Conservation (phyloP, 2,797 vertebrate genomes). For the Chrosomus eos region DNA sequence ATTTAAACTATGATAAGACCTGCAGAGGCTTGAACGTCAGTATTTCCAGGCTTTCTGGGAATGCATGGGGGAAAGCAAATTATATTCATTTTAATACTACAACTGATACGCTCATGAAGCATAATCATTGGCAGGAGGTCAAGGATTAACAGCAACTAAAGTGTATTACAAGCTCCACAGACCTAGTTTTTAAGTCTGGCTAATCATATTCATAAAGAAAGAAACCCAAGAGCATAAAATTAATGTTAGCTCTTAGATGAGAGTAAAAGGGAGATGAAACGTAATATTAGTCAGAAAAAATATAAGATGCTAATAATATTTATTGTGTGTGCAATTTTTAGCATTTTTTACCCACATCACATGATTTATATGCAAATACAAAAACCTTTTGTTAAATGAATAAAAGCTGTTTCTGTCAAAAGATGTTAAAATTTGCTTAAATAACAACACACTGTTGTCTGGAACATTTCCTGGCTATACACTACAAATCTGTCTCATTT, state of each 20-base stretch:
- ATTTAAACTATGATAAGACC: conserved; percentile 22
- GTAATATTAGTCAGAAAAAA: background rate
- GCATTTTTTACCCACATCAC: too few species aligned
- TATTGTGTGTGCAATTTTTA: too few species aligned
- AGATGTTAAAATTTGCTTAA: background rate
- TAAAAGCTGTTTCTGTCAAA: background rate
- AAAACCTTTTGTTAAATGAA: background rate
- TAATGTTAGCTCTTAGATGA: background rate
- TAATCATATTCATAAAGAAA: background rate
- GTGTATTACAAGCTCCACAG: background rate
- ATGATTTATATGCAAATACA: too few species aligned
- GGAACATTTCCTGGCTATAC: conserved; percentile 13
- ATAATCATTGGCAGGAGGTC: conserved; percentile 4
- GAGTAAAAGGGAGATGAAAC: background rate
- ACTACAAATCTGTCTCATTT: conserved; percentile 24
- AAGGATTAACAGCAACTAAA: conserved; percentile 1
- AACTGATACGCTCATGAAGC: conserved; percentile 23
- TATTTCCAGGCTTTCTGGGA: conserved; percentile 8
- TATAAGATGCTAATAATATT: too few species aligned
- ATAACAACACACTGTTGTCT: background rate
- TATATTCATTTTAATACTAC: conserved; percentile 13
- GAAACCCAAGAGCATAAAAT: background rate
- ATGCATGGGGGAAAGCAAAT: background rate
- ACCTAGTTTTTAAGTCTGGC: background rate
- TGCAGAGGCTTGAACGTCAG: conserved; percentile 32